Evolutionary conservation across 2,888 invertebrate genomes (phyloP), one percentile per base, ranked within the genome.

Genomic region (Lucinisca nassula): DNA sequence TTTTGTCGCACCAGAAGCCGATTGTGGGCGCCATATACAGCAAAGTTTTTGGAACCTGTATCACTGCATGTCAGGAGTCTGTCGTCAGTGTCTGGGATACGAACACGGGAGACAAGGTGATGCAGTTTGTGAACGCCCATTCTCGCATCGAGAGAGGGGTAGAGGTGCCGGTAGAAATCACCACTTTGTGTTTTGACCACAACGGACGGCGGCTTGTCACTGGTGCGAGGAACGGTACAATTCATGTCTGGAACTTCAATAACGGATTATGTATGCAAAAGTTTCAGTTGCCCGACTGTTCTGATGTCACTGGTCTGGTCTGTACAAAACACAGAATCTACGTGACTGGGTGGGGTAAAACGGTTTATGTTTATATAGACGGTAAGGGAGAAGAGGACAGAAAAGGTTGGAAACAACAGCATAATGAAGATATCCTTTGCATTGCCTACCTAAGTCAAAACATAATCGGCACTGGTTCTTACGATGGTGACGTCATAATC

Each of bases 161-260:
- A 95, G 96, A 97, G 45, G 96, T 97, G 85, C 97, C 97, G 0
- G 97, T 98, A 73, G 98, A 98, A 97, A 98, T 98, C 90, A 98
- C 98, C 0, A 97, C 98, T 3, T 98, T 98, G 37, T 97, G 97
- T 93, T 98, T 98, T 95, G 98, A 98, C 96, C 97, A 98, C 0
- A 97, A 97, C 32, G 97, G 97, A 91, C 98, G 98, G 94, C 97
- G 98, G 84, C 97, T 98, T 38, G 96, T 98, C 82, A 98, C 98
- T 0, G 98, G 98, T 0, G 98, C 98, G 0, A 97, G 97, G 77
- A 97, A 98, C 95, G 98, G 98, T 17, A 97, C 97, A 0, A 96
- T 98, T 10, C 98, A 98, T 97, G 97, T 98, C 45, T 98, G 98
- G 98, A 98, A 98, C 96, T 98, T 98, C 94, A 98, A 98, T 94